Evolutionary conservation across 2,888 invertebrate species (phyloP).

Genomic region (Drosophila emarginata): DNA sequence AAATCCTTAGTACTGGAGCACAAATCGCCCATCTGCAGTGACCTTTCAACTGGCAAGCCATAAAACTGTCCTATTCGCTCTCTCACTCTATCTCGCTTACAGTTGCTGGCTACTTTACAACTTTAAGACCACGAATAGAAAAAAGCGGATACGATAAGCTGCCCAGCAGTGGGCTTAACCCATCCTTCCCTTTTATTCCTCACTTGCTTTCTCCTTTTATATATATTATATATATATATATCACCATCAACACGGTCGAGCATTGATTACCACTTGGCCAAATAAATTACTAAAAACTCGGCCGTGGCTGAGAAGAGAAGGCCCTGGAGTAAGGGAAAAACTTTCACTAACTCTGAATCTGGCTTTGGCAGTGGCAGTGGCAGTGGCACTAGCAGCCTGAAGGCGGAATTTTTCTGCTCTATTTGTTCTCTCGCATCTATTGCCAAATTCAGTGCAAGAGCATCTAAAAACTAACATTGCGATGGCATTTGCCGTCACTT

Average conservation of each 20-base stretch:
- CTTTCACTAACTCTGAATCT: slow-evolving; percentile 59
- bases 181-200: slow-evolving; percentile 27
- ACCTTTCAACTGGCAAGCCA: slow-evolving; percentile 69
- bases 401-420: slow-evolving; percentile 72
- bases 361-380: slow-evolving; percentile 47
- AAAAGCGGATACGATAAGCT: slow-evolving; percentile 58
- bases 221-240: slow-evolving; percentile 39
- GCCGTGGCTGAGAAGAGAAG: slow-evolving; percentile 21
- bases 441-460: slow-evolving; percentile 69
- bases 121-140: slow-evolving; percentile 43
- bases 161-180: slow-evolving; percentile 53
- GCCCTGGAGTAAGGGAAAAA: slow-evolving; percentile 36
- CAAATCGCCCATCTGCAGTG: slow-evolving; percentile 71
- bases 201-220: slow-evolving; percentile 13
- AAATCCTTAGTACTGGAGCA: slow-evolving; percentile 38
- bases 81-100: background rate
- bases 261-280: slow-evolving; percentile 72
- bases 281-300: slow-evolving; percentile 61
- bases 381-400: background rate
- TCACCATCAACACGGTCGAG: slow-evolving; percentile 28
- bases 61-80: slow-evolving; percentile 56
- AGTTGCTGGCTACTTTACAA: slow-evolving; percentile 56
- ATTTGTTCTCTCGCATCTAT: slow-evolving; percentile 61
- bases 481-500: slow-evolving; percentile 63
- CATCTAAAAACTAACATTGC: slow-evolving; percentile 61